A percentile compares a stretch with the other conserved stretches of the same genome.
Conservation (phyloP, 2,797 vertebrate genomes). For the Amniataba percoides region DNA sequence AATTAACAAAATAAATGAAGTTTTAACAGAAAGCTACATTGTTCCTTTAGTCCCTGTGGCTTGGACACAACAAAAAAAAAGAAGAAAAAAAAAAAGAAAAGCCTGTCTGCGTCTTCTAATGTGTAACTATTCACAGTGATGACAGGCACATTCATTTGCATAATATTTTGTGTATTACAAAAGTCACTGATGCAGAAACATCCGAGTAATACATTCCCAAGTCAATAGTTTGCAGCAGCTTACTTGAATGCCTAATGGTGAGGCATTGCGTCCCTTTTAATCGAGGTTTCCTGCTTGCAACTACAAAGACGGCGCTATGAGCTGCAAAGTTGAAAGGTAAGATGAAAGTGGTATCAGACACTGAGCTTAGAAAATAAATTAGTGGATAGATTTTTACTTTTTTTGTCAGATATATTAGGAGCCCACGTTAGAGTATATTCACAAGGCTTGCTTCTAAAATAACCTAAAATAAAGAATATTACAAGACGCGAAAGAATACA, state of each 20-base stretch:
- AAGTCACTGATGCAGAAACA: conserved; percentile 50
- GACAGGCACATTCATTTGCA: conserved; percentile 47
- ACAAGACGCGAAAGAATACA: not conserved
- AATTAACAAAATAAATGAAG: conserved; percentile 49
- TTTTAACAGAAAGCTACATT: not conserved
- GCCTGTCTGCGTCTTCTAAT: conserved; percentile 22
- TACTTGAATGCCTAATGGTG: conserved; percentile 25
- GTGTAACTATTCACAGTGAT: conserved; percentile 30
- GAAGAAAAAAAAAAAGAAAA: conserved; percentile 2
- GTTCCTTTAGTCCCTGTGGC: conserved; percentile 18
- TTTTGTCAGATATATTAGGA: not conserved
- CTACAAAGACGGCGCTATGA: not conserved
- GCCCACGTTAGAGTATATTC: not conserved
- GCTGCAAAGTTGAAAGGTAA: conserved; percentile 7
- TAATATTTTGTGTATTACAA: conserved; percentile 43
- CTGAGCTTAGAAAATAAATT: not conserved
- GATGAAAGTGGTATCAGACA: not conserved
- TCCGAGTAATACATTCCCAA: conserved; percentile 41
- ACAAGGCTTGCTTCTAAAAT: not conserved
- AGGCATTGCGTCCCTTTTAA: not conserved
- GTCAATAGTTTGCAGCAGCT: conserved; percentile 19
- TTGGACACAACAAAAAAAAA: conserved; percentile 8
- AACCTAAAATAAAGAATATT: not conserved
- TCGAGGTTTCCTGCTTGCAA: conserved; percentile 3
- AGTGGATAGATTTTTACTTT: not conserved